Conservation (phyloP, 2,113 vertebrate species). For the Terrapene triunguis region DNA sequence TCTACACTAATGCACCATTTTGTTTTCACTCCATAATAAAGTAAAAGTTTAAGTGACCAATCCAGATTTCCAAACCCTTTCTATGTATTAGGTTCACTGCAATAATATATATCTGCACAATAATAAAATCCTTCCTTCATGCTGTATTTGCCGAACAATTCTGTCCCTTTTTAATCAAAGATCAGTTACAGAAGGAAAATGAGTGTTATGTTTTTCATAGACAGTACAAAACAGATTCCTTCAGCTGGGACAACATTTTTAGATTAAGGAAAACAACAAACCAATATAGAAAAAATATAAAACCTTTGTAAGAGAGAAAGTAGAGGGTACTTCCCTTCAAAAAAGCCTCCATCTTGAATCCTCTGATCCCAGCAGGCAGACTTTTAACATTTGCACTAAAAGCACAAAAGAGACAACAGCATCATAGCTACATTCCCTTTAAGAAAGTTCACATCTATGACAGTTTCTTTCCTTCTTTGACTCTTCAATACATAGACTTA, state of each 20-base stretch:
- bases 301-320: not conserved
- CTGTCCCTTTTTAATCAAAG: not conserved
- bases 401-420: too few species aligned
- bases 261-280: not conserved
- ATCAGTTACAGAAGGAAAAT: not conserved
- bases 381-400: too few species aligned
- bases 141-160: not conserved
- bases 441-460: too few species aligned
- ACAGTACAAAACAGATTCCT: not conserved
- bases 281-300: not conserved
- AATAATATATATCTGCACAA: not conserved
- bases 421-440: too few species aligned
- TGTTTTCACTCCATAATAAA: not conserved
- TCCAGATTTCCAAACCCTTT: not conserved
- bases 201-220: not conserved
- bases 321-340: not conserved
- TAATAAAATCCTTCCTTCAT: not conserved
- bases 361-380: too few species aligned
- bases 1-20: not conserved
- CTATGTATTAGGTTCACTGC: not conserved
- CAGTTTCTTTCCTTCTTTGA: too few species aligned
- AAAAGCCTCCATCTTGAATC: not conserved
- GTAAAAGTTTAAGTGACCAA: not conserved
- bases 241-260: not conserved
- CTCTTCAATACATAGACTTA: too few species aligned